Evolutionary conservation across 2,797 vertebrate species (phyloP), one percentile per base, ranked within the genome.

Genomic region (Poeciliopsis infans): DNA sequence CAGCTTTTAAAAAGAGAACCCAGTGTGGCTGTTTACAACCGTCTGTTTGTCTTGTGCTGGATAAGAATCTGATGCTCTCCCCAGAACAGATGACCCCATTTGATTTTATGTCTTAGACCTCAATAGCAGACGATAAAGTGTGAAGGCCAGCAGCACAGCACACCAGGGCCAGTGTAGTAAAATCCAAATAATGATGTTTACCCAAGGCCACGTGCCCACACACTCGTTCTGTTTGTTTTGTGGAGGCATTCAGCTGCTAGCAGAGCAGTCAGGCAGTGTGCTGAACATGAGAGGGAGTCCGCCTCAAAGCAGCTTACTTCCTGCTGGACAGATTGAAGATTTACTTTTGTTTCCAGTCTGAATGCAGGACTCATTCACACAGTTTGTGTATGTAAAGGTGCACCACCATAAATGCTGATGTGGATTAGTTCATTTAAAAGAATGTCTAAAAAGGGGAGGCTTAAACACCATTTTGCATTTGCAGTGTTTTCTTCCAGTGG

Each of bases 31-130:
- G 57, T 70, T 82, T 80, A 76, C 76, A 72, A 75, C 77, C 71
- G 57, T 74, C 39, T 74, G 83, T 76, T 75, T 83, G 74, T 43
- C 55, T 88, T 87, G 85, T 87, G 86, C 86, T 88, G 79, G 79
- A 68, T 86, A 86, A 86, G 85, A 86, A 71, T 81, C 85, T 89
- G 75, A 53, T 57, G 15, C 80, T 91, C 92, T 94, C 83, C 83
- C 92, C 85, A 92, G 91, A 81, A 77, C 79, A 89, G 88, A 92
- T 94, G 94, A 95, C 95, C 93, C 95, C 95, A 95, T 95, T 91
- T 68, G 1, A 77, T 92, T 95, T 95, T 91, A 95, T 91, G 90
- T 90, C 87, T 88, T 85, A 78, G 83, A 88, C 84, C 83, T 89
- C 94, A 91, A 95, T 89, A 89, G 91, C 79, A 75, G 85, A 86